Base-by-base conservation (phyloP, 1,140 invertebrate genomes). In the Zaprionus davidi region DNA sequence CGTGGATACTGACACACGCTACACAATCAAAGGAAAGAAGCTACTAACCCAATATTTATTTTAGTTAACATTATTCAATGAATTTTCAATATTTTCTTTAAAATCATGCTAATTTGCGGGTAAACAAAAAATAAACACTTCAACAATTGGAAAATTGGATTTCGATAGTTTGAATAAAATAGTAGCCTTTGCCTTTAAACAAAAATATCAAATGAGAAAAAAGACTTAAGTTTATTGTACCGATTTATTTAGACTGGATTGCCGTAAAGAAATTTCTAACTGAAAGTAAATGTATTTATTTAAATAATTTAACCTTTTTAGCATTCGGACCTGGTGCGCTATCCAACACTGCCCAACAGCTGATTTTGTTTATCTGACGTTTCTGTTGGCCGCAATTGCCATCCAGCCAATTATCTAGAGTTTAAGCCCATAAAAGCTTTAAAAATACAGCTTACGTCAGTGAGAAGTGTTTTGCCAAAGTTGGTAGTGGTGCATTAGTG, bases 1-100 rank as follows among this genome's bases (percentile, higher is more conserved):
- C 94, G 36, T 97, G 95, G 94, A 95, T 96, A 70, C 91, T 97
- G 49, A 95, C 96, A 5, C 95, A 96, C 94, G 95, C 95, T 5
- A 95, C 94, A 12, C 95, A 96, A 90, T 94, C 94, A n/a, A 94
- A 93, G 91, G 82, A 94, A 38, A 93, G 95, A 64, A 94, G 94
- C 5, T 96, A 59, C 20, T 88, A 76, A 94, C 94, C 95, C 85
- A 57, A 36, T 20, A 57, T 34, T 66, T 28, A n/a, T 31, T 64
- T 9, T 26, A 28, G 17, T 15, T 28, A 31, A 28, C 34, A 13
- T 22, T 22, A 22, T 22, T 22, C 22, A 22, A 22, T 22, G 22
- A 22, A 22, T 22, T 1, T 22, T 22, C 1, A 22, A 22, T 22
- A 22, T 22, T 22, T 22, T 22, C 22, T 22, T 22, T 22, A 22